phyloP scores from a whole-genome alignment of 2,797 vertebrate genomes.

The Sandelia bainsii region DNA sequence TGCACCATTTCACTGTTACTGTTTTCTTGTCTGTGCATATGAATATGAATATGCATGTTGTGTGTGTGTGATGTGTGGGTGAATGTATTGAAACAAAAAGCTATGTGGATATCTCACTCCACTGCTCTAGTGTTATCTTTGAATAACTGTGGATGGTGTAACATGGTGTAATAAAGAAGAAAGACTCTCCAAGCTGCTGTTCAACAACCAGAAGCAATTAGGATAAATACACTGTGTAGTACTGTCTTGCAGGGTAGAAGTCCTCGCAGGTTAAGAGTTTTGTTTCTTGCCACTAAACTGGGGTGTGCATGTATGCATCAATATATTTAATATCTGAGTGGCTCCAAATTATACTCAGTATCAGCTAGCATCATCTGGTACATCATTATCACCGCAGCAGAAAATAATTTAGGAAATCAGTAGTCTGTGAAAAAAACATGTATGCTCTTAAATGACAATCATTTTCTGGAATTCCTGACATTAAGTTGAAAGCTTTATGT shows the following conservation, averaged over 20 bases:
- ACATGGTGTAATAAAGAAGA: constrained; percentile 34
- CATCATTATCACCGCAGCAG: too few species aligned
- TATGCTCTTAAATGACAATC: too few species aligned
- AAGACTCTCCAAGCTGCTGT: constrained; percentile 29
- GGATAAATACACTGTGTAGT: background rate
- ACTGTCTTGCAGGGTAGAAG: background rate
- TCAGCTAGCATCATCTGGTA: background rate
- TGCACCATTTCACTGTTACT: background rate
- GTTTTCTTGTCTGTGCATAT: background rate
- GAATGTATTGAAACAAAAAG: background rate
- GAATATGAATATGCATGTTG: constrained; percentile 1
- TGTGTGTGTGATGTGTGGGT: background rate
- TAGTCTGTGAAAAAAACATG: too few species aligned
- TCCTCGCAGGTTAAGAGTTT: too few species aligned
- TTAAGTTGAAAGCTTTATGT: too few species aligned
- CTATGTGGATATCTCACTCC: background rate
- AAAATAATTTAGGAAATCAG: too few species aligned
- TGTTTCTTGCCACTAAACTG: background rate
- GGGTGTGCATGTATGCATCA: background rate
- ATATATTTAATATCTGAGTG: background rate
- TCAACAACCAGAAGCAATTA: constrained; percentile 16
- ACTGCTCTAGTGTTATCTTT: constrained; percentile 10
- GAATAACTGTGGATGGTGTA: constrained; percentile 51
- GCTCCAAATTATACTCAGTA: background rate
- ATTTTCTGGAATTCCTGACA: too few species aligned